Evolutionary conservation across 2,888 invertebrate species (phyloP), one percentile per base, ranked within the genome.

Genomic region (Epiblema foenella): DNA sequence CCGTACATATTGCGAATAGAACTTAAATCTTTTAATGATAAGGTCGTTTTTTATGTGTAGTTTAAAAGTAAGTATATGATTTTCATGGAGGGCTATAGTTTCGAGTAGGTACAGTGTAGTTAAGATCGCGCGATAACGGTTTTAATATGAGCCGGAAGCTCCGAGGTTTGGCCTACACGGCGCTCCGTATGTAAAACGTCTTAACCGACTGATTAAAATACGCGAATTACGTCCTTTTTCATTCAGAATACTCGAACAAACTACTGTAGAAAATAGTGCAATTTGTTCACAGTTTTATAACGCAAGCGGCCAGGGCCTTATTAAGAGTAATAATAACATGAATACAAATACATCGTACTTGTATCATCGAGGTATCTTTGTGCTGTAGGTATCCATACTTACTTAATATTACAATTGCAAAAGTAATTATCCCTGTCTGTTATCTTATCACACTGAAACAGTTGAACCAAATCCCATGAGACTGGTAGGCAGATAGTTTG

Each of bases 111-210:
- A 89, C 87, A 83, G 83, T 87, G 90, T 82, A 89, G 93, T 93
- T 93, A 90, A 93, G 93, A 93, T 93, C 83, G 84, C 75, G 76
- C 90, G 93, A 93, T 93, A 93, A 89, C 85, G 78, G 85, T 88
- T 90, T 92, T 93, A 92, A 93, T 93, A 93, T 88, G 90, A 92
- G 91, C 87, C 93, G 93, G 93, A 92, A 93, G 86, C 83, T 81
- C 81, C 78, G 76, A 76, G 81, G 82, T 83, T 79, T 79, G 83
- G 86, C 81, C 83, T 71, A 42, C 20, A 46, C 56, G 10, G n/a
- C 20, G 20, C 12, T 46, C 10, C 24, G 4, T 9, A 11, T 42
- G 15, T 24, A 54, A 33, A 66, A 29, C 0, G 57, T 11, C 56
- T 39, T 29, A 64, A 64, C 37, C 52, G 52, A 49, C 2, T 54